Conservation (phyloP, 2,797 vertebrate genomes). For the Centroberyx gerrardi region DNA sequence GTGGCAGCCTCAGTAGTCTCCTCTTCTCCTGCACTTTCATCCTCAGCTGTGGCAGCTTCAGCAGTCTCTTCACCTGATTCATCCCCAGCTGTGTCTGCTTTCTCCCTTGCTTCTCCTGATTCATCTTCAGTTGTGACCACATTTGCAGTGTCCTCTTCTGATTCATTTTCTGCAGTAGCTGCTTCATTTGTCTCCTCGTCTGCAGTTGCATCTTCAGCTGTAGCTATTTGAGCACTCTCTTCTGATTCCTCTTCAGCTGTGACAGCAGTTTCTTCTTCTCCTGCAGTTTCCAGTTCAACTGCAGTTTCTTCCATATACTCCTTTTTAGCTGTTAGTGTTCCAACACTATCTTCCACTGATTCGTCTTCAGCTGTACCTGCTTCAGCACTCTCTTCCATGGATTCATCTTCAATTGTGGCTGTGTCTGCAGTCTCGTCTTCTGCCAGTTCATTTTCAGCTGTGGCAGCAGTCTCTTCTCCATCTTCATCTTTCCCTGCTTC, state of each 20-base stretch:
- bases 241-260: background rate
- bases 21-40: conserved; percentile 19
- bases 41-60: background rate
- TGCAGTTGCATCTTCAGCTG: conserved; percentile 34
- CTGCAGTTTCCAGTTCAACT: background rate
- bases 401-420: background rate
- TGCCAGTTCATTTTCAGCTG: background rate
- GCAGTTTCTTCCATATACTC: background rate
- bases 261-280: background rate
- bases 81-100: conserved; percentile 13
- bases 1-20: background rate
- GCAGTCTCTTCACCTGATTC: conserved; percentile 2
- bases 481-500: background rate
- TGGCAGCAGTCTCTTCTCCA: background rate
- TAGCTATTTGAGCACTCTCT: conserved; percentile 10
- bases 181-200: background rate
- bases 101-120: background rate
- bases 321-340: too few relatives aligned
- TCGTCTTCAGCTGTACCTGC: conserved; percentile 35
- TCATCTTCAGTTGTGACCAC: background rate
- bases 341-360: conserved; percentile 23
- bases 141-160: background rate
- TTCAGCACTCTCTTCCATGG: background rate
- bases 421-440: background rate
- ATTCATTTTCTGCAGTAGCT: conserved; percentile 8